phyloP scores from a whole-genome alignment of 2,797 vertebrate species.

The Champsocephalus gunnari region DNA sequence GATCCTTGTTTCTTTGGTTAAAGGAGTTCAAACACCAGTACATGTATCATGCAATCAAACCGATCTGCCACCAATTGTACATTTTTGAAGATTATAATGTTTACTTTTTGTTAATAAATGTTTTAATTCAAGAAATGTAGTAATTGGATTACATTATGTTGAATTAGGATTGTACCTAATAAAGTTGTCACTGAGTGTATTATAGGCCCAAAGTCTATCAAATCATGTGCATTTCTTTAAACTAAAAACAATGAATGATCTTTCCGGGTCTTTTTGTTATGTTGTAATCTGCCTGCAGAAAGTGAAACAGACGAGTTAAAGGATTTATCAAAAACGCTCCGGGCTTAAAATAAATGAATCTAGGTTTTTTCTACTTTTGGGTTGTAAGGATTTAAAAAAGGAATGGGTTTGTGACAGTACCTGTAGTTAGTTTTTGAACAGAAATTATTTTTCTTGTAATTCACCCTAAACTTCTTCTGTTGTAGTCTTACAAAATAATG shows the following conservation, averaged over 20 bases:
- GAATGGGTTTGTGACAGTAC: neutral
- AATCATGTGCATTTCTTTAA: neutral
- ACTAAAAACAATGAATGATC: conserved; percentile 40
- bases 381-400: neutral
- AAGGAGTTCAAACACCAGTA: neutral
- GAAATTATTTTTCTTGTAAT: conserved; percentile 23
- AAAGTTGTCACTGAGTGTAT: neutral
- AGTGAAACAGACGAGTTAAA: neutral
- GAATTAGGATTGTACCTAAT: neutral
- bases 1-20: neutral
- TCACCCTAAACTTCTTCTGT: conserved; percentile 18
- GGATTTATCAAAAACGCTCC: neutral
- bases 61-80: neutral
- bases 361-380: neutral
- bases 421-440: neutral
- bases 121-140: neutral
- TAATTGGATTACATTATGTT: neutral
- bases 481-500: conserved; percentile 18
- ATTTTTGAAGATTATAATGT: neutral
- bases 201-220: neutral
- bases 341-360: neutral
- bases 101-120: neutral
- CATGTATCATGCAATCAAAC: neutral
- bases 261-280: conserved; percentile 33
- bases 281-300: conserved; percentile 34